These are phyloP conservation scores for Drosophila bocki DNA, from an alignment of 1,140 invertebrate genomes.

Conservation along the genomic window DNA sequence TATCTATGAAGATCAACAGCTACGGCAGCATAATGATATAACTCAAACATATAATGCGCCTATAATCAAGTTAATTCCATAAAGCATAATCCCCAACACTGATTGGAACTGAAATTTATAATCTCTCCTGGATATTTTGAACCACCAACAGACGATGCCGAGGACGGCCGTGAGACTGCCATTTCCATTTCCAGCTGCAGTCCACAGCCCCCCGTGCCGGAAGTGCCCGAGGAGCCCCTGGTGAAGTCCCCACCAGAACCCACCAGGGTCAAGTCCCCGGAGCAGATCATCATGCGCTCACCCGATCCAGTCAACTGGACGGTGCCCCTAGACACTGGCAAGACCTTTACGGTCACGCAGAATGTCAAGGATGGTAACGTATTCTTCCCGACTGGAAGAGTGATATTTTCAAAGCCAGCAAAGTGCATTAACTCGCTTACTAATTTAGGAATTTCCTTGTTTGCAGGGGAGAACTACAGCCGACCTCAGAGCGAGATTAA, in stretches of 20 bases:
- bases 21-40: constrained; percentile 56
- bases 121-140: constrained; percentile 56
- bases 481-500: constrained; percentile 90
- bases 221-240: constrained; percentile 88
- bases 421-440: not conserved
- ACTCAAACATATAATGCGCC: constrained; percentile 65
- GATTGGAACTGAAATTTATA: constrained; percentile 21
- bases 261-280: constrained; percentile 95
- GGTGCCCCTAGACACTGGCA: constrained; percentile 95
- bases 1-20: constrained; percentile 48
- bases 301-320: constrained; percentile 97
- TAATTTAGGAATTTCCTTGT: not conserved
- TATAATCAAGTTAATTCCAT: constrained; percentile 38
- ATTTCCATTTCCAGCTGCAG: constrained; percentile 84
- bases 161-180: constrained; percentile 81
- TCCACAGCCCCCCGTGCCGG: constrained; percentile 82
- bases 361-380: constrained; percentile 95
- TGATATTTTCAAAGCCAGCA: not conserved
- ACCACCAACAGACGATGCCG: constrained; percentile 75
- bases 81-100: constrained; percentile 7
- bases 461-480: constrained; percentile 85
- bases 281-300: constrained; percentile 95
- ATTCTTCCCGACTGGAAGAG: constrained; percentile 10
- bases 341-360: constrained; percentile 96
- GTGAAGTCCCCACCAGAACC: constrained; percentile 96